Evolutionary conservation across 1,140 invertebrate species (phyloP).

Genomic region (Drosophila kanapiae): DNA sequence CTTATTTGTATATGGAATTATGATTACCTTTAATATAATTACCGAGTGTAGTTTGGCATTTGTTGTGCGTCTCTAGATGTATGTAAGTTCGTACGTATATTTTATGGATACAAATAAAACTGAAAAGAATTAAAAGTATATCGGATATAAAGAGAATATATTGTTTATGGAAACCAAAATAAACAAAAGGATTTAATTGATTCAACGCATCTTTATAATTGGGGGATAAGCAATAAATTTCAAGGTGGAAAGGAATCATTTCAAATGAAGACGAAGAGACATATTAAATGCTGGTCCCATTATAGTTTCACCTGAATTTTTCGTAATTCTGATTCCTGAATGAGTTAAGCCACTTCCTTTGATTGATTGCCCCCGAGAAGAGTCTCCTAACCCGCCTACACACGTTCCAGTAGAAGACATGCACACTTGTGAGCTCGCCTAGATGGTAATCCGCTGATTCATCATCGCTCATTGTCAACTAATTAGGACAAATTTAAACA

Average conservation of each 20-base stretch:
- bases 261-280: no score
- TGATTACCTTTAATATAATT: conserved; percentile 41
- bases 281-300: no score
- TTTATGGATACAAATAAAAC: conserved; percentile 64
- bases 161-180: conserved; percentile 62
- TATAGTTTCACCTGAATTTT: no score
- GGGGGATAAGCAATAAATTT: background rate
- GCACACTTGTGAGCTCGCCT: background rate
- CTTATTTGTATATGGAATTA: conserved; percentile 43
- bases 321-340: background rate
- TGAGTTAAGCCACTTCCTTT: conserved; percentile 8
- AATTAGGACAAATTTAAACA: conserved; percentile 84
- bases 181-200: conserved; percentile 12
- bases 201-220: background rate
- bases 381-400: conserved; percentile 11
- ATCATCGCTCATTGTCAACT: conserved; percentile 78
- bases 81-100: conserved; percentile 75
- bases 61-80: conserved; percentile 70
- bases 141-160: conserved; percentile 48
- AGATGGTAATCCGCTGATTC: conserved; percentile 60
- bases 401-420: background rate
- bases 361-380: background rate
- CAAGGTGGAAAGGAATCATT: no score
- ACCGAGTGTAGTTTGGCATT: conserved; percentile 66
- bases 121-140: conserved; percentile 48